Conservation (phyloP, 2,797 vertebrate genomes). For the Lepilemur ruficaudatus region DNA sequence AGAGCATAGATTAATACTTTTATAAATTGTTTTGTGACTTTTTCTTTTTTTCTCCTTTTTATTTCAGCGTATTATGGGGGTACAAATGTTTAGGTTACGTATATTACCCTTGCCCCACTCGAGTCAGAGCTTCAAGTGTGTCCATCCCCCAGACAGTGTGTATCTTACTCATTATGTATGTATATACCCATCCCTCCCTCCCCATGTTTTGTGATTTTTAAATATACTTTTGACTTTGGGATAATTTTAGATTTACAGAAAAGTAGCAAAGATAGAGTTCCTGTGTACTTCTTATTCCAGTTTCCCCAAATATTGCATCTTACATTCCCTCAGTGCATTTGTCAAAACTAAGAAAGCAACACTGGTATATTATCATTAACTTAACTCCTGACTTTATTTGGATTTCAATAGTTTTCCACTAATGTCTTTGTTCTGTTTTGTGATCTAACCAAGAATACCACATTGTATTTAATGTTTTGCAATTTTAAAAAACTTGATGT, state of each 20-base stretch:
- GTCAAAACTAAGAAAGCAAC: slow-evolving; percentile 12
- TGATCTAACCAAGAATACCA: background rate
- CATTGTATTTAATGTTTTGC: background rate
- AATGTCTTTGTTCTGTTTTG: background rate
- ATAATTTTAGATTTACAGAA: slow-evolving; percentile 17
- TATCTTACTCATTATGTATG: too few species aligned
- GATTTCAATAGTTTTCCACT: background rate
- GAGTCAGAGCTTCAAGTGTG: too few species aligned
- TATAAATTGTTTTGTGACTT: background rate
- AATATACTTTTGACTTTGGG: background rate
- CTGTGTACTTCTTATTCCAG: background rate
- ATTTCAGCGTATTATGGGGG: too few species aligned
- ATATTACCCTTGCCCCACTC: too few species aligned
- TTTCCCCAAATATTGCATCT: background rate
- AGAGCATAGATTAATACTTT: background rate
- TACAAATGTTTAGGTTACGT: too few species aligned
- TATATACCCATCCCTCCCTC: too few species aligned
- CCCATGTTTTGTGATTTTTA: background rate
- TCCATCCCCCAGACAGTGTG: too few species aligned
- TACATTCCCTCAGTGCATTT: background rate
- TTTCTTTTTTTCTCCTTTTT: background rate
- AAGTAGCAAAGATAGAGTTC: background rate
- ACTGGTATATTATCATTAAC: background rate
- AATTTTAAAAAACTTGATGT: slow-evolving; percentile 13
- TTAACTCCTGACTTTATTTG: background rate